Evolutionary conservation across 2,888 invertebrate genomes (phyloP).

Genomic region (Polymixis lichenea): DNA sequence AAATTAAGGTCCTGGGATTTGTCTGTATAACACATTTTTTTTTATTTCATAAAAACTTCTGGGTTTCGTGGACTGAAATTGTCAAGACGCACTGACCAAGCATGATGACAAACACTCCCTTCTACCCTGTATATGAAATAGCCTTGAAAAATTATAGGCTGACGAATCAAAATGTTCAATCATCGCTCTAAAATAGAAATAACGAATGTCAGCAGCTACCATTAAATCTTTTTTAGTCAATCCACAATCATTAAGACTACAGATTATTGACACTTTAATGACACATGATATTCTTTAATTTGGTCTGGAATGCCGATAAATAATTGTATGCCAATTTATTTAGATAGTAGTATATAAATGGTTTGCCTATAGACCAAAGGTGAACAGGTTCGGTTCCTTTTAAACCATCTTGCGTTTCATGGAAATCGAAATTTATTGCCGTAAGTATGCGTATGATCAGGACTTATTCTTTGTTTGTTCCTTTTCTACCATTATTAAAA

Average conservation of each 20-base stretch:
- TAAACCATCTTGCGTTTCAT: slow-evolving; percentile 45
- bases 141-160: not conserved
- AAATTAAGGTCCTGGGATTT: not conserved
- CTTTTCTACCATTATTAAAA: slow-evolving; percentile 30
- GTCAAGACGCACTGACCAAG: no score
- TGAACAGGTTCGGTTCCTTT: slow-evolving; percentile 43
- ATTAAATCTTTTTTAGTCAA: slow-evolving; percentile 31
- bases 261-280: slow-evolving; percentile 50
- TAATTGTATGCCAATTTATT: slow-evolving; percentile 51
- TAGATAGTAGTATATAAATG: slow-evolving; percentile 40
- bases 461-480: slow-evolving; percentile 1
- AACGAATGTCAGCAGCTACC: slow-evolving; percentile 24
- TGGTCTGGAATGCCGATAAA: slow-evolving; percentile 41
- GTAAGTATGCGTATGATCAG: slow-evolving; percentile 34
- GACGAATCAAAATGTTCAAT: not conserved
- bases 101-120: not conserved
- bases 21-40: not conserved
- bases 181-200: slow-evolving; percentile 6
- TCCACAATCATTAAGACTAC: slow-evolving; percentile 9
- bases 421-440: slow-evolving; percentile 50
- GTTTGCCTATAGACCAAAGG: slow-evolving; percentile 54
- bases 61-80: not conserved
- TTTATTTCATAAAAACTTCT: not conserved
- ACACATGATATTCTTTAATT: slow-evolving; percentile 34
- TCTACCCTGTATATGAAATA: not conserved